Evolutionary conservation across 2,888 invertebrate species (phyloP).

Genomic region (Margaritifera margaritifera): DNA sequence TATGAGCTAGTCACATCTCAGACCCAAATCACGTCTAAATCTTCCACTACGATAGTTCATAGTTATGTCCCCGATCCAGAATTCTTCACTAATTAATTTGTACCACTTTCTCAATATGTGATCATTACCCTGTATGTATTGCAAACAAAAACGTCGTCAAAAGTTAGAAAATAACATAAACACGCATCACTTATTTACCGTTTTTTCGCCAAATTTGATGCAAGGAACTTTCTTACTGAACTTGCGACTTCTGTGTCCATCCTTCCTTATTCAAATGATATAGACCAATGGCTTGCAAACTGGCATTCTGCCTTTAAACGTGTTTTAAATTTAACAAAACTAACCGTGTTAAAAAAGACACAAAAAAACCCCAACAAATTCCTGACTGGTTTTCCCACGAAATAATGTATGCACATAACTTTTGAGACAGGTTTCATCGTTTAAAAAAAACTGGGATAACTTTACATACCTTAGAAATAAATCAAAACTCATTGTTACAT

Average conservation of each 20-base stretch:
- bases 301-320: no score
- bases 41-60: no score
- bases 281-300: background rate
- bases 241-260: no score
- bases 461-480: conserved; percentile 1
- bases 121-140: no score
- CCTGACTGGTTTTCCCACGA: background rate
- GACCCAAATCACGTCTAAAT: no score
- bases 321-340: background rate
- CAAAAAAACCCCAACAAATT: background rate
- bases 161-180: background rate
- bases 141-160: background rate
- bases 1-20: no score
- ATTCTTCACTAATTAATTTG: no score
- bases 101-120: no score
- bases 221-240: background rate
- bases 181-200: no score
- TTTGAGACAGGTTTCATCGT: background rate
- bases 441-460: background rate
- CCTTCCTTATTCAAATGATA: no score
- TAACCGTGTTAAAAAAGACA: background rate
- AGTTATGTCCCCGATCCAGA: no score
- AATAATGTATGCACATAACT: background rate
- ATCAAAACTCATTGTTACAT: background rate
- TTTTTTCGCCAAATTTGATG: no score